Evolutionary conservation across 2,113 vertebrate species (phyloP).

Genomic region (Erinaceus europaeus): DNA sequence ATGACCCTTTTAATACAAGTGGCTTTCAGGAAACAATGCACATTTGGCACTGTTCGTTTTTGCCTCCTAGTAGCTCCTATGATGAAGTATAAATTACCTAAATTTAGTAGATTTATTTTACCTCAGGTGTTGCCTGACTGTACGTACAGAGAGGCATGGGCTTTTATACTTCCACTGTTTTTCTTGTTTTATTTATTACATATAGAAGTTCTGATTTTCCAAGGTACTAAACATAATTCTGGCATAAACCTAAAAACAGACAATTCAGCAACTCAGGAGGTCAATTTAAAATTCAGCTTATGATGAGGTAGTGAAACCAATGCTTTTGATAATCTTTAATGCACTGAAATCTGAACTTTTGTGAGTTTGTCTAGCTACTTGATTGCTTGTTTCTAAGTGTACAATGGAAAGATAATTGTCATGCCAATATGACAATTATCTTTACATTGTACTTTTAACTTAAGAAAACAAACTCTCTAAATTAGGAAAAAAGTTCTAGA

Average conservation of each 20-base stretch:
- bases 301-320: neutral
- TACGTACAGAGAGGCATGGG: neutral
- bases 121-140: neutral
- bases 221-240: neutral
- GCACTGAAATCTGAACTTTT: neutral
- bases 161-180: neutral
- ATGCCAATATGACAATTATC: neutral
- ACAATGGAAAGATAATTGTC: neutral
- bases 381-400: neutral
- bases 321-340: neutral
- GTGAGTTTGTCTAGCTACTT: neutral
- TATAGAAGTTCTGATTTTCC: neutral
- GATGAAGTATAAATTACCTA: neutral
- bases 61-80: neutral
- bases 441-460: neutral
- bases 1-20: neutral
- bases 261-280: neutral
- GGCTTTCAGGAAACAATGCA: neutral
- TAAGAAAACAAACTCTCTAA: neutral
- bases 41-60: fast-evolving
- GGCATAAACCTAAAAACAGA: neutral
- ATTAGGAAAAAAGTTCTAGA: neutral
- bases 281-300: neutral
- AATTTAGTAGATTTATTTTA: neutral
- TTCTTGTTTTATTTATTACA: neutral